Conservation (phyloP, 2,797 vertebrate species). For the Artibeus lituratus region DNA sequence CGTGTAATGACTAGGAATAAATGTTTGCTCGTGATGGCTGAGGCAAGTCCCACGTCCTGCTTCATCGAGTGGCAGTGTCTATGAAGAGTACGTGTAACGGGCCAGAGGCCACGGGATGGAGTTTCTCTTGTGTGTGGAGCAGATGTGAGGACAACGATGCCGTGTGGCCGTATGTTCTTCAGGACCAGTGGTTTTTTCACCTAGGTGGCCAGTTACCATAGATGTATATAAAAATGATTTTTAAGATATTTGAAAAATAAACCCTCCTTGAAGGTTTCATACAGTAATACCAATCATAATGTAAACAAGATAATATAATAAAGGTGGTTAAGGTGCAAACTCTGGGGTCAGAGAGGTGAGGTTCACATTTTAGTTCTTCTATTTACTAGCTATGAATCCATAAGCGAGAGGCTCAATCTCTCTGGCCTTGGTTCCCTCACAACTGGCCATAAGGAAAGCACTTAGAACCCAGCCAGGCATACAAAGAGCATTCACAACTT, state of each 20-base stretch:
- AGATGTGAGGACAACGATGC: background rate
- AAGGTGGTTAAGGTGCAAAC: background rate
- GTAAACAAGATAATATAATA: background rate
- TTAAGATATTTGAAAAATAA: background rate
- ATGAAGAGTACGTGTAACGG: background rate
- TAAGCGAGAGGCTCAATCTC: background rate
- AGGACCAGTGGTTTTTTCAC: background rate
- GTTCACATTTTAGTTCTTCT: background rate
- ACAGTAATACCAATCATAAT: background rate
- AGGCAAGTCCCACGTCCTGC: background rate
- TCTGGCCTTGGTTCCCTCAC: background rate
- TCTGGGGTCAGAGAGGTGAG: background rate
- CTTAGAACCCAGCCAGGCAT: background rate
- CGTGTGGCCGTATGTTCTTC: background rate
- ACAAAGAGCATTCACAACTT: background rate
- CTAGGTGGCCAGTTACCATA: background rate
- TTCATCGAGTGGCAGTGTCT: background rate
- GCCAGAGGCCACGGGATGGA: background rate
- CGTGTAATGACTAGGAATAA: background rate
- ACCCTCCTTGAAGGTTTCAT: background rate
- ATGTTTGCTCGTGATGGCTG: background rate
- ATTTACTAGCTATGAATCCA: background rate
- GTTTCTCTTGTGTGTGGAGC: background rate
- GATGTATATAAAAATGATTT: background rate
- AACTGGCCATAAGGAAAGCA: background rate